Conservation (phyloP, 2,888 invertebrate species). For the Mystacides longicornis region DNA sequence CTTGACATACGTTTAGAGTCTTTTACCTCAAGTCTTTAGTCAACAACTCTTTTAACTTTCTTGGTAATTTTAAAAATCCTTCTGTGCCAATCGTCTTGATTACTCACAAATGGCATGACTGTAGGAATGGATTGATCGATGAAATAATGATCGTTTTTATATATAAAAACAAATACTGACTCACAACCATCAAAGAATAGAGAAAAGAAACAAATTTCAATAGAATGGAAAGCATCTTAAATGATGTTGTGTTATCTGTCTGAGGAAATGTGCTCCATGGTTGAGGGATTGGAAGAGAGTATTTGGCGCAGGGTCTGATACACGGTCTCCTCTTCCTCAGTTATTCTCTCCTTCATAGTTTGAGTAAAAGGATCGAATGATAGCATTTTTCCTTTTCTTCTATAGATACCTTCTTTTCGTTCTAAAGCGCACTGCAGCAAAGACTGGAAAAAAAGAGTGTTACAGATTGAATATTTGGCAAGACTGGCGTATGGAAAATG, state of each 20-base stretch:
- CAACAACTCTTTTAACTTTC: too few relatives aligned
- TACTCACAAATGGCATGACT: too few relatives aligned
- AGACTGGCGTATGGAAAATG: too few relatives aligned
- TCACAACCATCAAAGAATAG: neutral
- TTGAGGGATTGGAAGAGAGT: neutral
- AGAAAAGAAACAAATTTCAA: neutral
- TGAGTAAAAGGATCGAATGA: constrained; percentile 65
- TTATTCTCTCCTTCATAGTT: constrained; percentile 47
- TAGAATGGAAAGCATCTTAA: neutral
- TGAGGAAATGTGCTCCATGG: constrained; percentile 4
- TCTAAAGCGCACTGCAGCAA: constrained; percentile 53
- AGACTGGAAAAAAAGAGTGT: constrained; percentile 31
- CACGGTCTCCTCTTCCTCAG: constrained; percentile 28
- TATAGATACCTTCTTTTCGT: constrained; percentile 64
- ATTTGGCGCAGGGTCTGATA: constrained; percentile 17
- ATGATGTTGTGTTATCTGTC: constrained; percentile 19
- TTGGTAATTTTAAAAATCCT: too few relatives aligned
- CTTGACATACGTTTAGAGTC: too few relatives aligned
- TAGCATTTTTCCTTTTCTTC: constrained; percentile 56
- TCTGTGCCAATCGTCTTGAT: too few relatives aligned
- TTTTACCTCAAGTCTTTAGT: too few relatives aligned
- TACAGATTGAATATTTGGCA: neutral
- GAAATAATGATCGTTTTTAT: neutral
- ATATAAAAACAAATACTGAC: neutral
- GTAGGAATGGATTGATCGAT: neutral